Conservation (phyloP, 2,797 vertebrate genomes). For the Lacerta agilis region DNA sequence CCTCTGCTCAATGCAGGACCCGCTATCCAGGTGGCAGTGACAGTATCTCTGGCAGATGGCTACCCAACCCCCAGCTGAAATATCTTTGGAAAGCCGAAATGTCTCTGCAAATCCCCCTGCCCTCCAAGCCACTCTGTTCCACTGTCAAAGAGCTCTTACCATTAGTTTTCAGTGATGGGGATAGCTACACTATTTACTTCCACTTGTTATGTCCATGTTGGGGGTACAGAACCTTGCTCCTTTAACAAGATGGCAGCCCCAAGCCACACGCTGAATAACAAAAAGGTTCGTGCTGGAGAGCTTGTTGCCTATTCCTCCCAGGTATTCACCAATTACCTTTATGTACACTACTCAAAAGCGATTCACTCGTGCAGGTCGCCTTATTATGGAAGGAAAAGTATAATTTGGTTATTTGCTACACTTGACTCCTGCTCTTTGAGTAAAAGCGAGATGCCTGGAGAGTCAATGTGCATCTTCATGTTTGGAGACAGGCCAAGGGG, state of each 20-base stretch:
- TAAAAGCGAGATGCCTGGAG: neutral
- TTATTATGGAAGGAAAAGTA: neutral
- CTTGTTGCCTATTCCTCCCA: neutral
- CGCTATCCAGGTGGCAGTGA: too few relatives aligned
- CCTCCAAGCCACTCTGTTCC: too few relatives aligned
- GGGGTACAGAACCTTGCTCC: neutral
- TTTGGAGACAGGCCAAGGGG: neutral
- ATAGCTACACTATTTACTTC: neutral
- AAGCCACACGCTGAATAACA: neutral
- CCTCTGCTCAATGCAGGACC: too few relatives aligned
- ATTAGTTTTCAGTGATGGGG: neutral
- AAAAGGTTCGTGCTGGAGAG: neutral
- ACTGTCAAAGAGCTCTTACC: too few relatives aligned
- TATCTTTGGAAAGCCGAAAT: too few relatives aligned
- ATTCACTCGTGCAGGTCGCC: neutral
- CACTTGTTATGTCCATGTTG: too few relatives aligned
- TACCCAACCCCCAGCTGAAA: too few relatives aligned
- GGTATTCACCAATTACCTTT: neutral
- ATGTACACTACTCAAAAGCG: neutral
- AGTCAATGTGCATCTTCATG: neutral
- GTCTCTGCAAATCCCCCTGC: too few relatives aligned
- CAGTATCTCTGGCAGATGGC: too few relatives aligned
- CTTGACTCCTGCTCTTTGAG: neutral
- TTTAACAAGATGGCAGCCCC: neutral
- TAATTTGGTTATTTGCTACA: constrained; percentile 20